phyloP scores from a whole-genome alignment of 2,113 vertebrate species.

The Azemiops feae region DNA sequence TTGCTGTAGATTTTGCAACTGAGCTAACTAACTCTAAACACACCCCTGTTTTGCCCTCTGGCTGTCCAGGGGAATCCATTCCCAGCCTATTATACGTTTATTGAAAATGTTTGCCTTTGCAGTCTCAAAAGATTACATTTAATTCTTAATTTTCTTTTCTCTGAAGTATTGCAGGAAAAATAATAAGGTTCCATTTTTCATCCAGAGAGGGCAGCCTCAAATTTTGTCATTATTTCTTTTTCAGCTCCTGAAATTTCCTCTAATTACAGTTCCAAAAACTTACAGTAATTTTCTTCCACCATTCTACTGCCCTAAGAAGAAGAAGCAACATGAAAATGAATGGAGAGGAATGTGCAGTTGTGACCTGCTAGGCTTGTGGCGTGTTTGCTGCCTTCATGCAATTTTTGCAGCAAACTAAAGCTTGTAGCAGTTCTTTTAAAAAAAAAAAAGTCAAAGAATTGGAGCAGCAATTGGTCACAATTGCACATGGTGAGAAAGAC shows the following conservation, averaged over 20 bases:
- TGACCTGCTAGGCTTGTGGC: not conserved
- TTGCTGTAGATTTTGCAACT: not conserved
- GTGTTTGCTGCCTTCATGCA: not conserved
- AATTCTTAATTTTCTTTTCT: not conserved
- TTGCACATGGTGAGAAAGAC: not conserved
- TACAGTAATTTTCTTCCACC: not conserved
- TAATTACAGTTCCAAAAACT: not conserved
- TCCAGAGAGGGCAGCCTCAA: not conserved
- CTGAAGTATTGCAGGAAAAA: not conserved
- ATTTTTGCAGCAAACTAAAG: not conserved
- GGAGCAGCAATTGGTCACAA: not conserved
- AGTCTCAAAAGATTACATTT: not conserved
- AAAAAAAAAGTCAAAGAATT: not conserved
- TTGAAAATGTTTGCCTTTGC: not conserved
- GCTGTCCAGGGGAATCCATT: not conserved
- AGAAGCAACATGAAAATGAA: not conserved
- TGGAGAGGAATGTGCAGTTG: not conserved
- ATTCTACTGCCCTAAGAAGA: not conserved
- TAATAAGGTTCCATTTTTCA: not conserved
- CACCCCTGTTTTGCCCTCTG: not conserved
- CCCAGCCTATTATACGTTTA: not conserved
- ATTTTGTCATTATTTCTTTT: not conserved
- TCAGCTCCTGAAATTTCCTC: not conserved
- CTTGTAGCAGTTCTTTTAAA: not conserved
- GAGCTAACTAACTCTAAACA: not conserved